Base-by-base conservation (phyloP, 2,797 vertebrate species). In the Spheniscus humboldti region DNA sequence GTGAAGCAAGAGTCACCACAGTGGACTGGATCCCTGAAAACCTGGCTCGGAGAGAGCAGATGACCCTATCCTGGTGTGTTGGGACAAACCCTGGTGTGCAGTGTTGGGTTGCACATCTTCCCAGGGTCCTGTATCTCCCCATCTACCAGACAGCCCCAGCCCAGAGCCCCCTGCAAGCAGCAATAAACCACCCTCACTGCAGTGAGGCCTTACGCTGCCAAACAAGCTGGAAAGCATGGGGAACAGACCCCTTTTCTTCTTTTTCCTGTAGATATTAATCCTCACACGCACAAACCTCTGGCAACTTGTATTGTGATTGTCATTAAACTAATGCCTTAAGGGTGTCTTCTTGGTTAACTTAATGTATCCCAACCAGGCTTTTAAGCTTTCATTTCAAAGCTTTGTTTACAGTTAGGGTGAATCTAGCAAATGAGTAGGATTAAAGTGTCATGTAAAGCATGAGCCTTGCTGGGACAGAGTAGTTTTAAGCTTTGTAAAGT, bases 401-500 rank as follows among this genome's bases (percentile, higher is more conserved):
- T 88, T 85, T 97, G 96, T 97, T 97, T 97, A 97, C 93, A 93
- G 78, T 86, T 80, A 52, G 78, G 89, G 90, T 96, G 97, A 97
- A 97, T 97, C 94, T 94, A 96, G 97, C 97, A 97, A 97, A 97
- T 96, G 93, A 97, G 96, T 85, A 94, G 97, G 97, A 97, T 97
- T 97, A 96, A 96, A 82, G 88, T 96, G 97, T 97, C 96, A 94
- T 94, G 94, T 90, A 95, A 94, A 91, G 92, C 90, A 93, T 95
- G 85, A 97, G 59, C 85, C 88, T 96, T 86, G 72, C 86, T 95
- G 75, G 84, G 80, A 75, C 86, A 91, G 74, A 69, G 91, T 76
- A 88, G 96, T 95, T 97, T 94, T 93, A 92, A 95, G 95, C 73
- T 97, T 96, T 95, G 83, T 68, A 39, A 94, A 92, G 69, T 94